Evolutionary conservation across 1,140 invertebrate species (phyloP), one percentile per base, ranked within the genome.

Genomic region (Zophobas morio): DNA sequence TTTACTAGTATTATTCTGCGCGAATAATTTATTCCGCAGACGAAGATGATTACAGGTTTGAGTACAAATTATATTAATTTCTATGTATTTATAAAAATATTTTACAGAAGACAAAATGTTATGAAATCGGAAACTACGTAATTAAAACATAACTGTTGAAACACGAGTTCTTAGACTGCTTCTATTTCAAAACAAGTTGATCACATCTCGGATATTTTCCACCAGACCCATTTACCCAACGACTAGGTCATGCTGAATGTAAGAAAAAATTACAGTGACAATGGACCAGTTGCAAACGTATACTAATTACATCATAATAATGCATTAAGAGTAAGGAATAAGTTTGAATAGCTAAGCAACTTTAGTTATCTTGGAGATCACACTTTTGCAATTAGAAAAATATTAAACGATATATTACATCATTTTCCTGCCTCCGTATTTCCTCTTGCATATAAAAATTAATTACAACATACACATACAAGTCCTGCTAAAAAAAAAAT

Each of bases 181-280:
- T 49, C 42, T 47, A 54, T 73, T 73, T 53, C 71, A 73, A 73
- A 73, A 73, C 39, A 73, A 5, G 51, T 54, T 39, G 54, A 73
- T 53, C 49, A 73, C 49, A 73, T 56, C 71, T 54, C 49, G 32
- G 34, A n/a, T 32, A 72, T 6, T 54, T 73, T 54, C 54, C 56
- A 6, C 35, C 20, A 56, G 49, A 39, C 71, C 39, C 54, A 73
- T 54, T 73, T 73, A 73, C 49, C 56, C 36, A 60, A 72, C 36
- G 35, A 56, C 40, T 54, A 73, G 40, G 49, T 73, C 49, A 73
- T 73, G 71, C 71, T 73, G 71, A 73, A 37, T 20, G 20, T 73
- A 56, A 54, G 47, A 73, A 53, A 53, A 73, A 54, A 20, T 20
- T 20, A 20, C 20, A 20, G 20, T 20, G 20, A 73, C 49, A 73